Base-by-base conservation (phyloP, 2,797 vertebrate species). In the Staurois parvus region DNA sequence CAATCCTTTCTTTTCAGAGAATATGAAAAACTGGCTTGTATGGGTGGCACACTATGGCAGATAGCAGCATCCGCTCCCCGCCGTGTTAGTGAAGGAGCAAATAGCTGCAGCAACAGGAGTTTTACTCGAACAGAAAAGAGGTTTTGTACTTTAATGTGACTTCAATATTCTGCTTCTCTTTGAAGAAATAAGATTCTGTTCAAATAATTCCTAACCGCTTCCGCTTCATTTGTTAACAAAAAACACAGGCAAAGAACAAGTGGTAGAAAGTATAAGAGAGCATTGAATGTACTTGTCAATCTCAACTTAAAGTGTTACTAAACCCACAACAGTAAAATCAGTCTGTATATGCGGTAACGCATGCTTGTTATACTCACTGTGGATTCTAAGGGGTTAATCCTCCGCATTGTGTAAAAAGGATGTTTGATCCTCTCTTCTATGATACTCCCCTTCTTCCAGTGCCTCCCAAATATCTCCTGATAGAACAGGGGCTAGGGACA, bases 161-260 rank as follows among this genome's bases (percentile, higher is more conserved):
- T 72, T 21, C 79, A 56, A 72, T 59, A 72, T 81, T 40, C 67
- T 72, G 15, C 68, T 81, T 72, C 13, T 13, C 45, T 81, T 81
- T 81, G 68, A 81, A 72, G 68, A 81, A 81, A 81, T 81, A 62
- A 72, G 30, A 62, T 45, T 11, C 45, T 48, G 26, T 59, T 26
- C 68, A 81, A 80, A 72, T 81, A 81, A 81, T 48, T 72, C 45
- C 59, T 13, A 81, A n/a, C 32, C 3, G 56, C 62, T 30, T 56
- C 48, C 19, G 30, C 56, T 40, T 72, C 32, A 62, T 81, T 72
- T 72, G 68, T 37, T 72, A 70, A 72, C n/a, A 70, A 17, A 37
- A 72, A 56, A 30, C 45, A 24, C 15, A 72, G 29, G 45, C 52
- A 52, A 8, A 72, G 68, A 32, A 59, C 48, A 62, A 59, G 48